phyloP scores from a whole-genome alignment of 2,888 invertebrate genomes.

The Yponomeuta plumbellus region DNA sequence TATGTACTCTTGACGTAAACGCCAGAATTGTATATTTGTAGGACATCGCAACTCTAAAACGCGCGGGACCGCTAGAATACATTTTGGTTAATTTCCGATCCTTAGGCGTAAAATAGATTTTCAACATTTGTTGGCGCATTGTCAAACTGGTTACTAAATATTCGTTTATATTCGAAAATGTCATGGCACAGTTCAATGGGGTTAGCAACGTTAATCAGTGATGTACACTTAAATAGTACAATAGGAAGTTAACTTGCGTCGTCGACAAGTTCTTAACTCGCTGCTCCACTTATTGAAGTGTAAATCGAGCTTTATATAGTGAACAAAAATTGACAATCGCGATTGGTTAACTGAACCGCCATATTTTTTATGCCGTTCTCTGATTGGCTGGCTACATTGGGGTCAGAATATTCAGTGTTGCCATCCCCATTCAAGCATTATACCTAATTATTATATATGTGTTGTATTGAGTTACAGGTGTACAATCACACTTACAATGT shows the following conservation, averaged over 20 bases:
- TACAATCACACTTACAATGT: neutral
- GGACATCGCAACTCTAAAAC: neutral
- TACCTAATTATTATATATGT: too few relatives aligned
- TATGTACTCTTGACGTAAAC: too few relatives aligned
- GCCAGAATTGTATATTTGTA: neutral
- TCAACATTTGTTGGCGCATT: conserved; percentile 52
- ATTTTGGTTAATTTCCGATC: conserved; percentile 2
- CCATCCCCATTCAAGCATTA: neutral
- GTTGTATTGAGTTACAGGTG: too few relatives aligned
- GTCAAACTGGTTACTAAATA: conserved; percentile 37
- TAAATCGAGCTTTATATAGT: too few relatives aligned
- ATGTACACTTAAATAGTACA: too few relatives aligned
- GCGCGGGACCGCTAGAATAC: neutral
- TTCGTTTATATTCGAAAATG: neutral
- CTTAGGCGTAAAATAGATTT: conserved; percentile 3
- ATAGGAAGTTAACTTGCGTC: too few relatives aligned
- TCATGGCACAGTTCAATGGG: conserved; percentile 17
- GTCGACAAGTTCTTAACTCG: too few relatives aligned
- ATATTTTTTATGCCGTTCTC: neutral
- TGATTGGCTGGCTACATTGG: neutral
- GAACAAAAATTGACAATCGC: neutral
- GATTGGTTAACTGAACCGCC: neutral
- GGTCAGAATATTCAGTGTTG: neutral
- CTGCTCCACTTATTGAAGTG: too few relatives aligned
- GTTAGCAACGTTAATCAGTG: neutral